These are phyloP conservation scores for Odontesthes bonariensis DNA, from an alignment of 2,113 vertebrate species.

Conservation along the genomic window DNA sequence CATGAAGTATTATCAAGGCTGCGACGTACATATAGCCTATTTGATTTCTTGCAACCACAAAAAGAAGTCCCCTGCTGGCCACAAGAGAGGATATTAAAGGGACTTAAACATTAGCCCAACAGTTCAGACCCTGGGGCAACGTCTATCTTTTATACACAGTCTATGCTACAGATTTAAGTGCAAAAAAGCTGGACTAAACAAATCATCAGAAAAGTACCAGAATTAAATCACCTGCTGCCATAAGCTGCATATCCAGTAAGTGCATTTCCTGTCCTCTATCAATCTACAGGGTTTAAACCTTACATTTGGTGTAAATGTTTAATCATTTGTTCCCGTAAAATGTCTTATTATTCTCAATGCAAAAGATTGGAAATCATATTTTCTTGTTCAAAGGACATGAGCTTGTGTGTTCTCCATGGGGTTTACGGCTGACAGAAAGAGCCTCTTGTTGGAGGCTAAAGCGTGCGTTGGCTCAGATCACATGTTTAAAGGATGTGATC, in stretches of 20 bases:
- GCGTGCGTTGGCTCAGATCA: constrained; percentile 47
- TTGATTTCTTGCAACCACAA: too few relatives aligned
- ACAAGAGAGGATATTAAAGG: too few relatives aligned
- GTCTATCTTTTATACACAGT: neutral
- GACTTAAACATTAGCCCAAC: neutral
- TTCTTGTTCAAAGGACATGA: constrained; percentile 12
- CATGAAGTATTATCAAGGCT: too few relatives aligned
- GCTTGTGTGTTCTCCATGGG: constrained; percentile 32
- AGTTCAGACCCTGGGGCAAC: neutral
- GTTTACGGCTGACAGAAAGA: constrained; percentile 29
- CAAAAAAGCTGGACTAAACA: neutral
- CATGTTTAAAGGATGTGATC: constrained; percentile 71
- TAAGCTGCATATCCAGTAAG: neutral
- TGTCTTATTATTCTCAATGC: neutral
- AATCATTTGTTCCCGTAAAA: too few relatives aligned
- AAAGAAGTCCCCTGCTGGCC: too few relatives aligned
- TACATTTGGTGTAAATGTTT: neutral
- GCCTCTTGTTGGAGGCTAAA: constrained; percentile 44
- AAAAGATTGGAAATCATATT: constrained; percentile 12
- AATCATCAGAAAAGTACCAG: neutral
- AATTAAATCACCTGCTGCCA: neutral
- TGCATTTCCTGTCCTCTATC: neutral
- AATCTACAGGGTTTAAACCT: neutral
- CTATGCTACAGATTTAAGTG: neutral
- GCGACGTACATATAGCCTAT: too few relatives aligned